phyloP scores from a whole-genome alignment of 2,888 invertebrate genomes.

The Lithodes maja region DNA sequence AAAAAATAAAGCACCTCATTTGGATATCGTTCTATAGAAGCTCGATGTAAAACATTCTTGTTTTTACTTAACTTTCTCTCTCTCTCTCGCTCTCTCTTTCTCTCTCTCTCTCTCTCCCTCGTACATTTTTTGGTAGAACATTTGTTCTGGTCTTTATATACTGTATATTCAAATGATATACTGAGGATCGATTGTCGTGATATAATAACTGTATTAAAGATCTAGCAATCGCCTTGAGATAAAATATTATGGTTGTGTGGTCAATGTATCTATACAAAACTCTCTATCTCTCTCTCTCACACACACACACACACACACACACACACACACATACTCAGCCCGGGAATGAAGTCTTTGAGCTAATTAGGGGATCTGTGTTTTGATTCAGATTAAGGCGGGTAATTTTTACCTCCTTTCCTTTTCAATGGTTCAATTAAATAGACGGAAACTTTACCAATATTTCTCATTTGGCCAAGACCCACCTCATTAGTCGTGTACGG shows the following conservation, averaged over 20 bases:
- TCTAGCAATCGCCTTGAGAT: too few relatives aligned
- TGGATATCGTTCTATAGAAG: slow-evolving; percentile 43
- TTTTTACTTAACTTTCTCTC: neutral
- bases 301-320: too few relatives aligned
- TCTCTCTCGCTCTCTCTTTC: neutral
- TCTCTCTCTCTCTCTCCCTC: neutral
- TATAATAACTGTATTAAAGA: too few relatives aligned
- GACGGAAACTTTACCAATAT: slow-evolving; percentile 48
- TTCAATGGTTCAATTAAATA: slow-evolving; percentile 39
- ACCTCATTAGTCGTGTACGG: slow-evolving; percentile 39
- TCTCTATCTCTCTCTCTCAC: too few relatives aligned
- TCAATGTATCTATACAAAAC: too few relatives aligned
- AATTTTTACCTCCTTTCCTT: slow-evolving; percentile 21
- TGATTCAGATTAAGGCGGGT: slow-evolving; percentile 46
- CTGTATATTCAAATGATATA: too few relatives aligned
- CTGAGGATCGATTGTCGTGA: too few relatives aligned
- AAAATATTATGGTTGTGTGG: too few relatives aligned
- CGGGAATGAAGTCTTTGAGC: slow-evolving; percentile 44
- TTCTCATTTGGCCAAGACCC: slow-evolving; percentile 52
- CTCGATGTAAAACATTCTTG: slow-evolving; percentile 13
- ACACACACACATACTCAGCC: neutral
- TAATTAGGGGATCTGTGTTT: slow-evolving; percentile 50
- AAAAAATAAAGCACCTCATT: slow-evolving; percentile 35
- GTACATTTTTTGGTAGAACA: neutral
- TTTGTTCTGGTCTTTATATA: too few relatives aligned